These are phyloP conservation scores for Chrysotoxum bicinctum DNA, from an alignment of 2,888 invertebrate species.

Conservation along the genomic window DNA sequence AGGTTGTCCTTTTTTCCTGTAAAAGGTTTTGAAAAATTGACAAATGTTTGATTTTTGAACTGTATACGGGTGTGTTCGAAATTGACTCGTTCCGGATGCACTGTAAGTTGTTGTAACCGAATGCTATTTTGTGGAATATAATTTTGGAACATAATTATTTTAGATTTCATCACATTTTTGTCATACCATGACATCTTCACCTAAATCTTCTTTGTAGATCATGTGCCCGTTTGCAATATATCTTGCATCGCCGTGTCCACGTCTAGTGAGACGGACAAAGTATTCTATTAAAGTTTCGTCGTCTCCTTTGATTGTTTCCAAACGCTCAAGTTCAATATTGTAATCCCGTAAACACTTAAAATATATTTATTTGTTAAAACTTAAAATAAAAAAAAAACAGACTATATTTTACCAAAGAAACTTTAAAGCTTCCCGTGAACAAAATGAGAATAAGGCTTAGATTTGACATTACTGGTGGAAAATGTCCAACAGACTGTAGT, in stretches of 20 bases:
- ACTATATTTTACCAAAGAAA: background rate
- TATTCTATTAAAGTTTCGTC: background rate
- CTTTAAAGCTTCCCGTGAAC: background rate
- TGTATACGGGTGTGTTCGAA: background rate
- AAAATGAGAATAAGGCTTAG: background rate
- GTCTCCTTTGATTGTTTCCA: background rate
- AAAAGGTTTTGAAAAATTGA: background rate
- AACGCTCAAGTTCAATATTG: background rate
- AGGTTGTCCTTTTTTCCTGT: background rate
- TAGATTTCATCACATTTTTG: background rate
- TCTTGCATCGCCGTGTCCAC: background rate
- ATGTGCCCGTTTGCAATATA: background rate
- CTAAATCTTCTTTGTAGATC: background rate
- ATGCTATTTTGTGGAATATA: background rate
- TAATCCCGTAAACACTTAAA: background rate
- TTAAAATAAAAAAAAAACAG: background rate
- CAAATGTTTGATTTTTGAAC: background rate
- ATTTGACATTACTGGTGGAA: background rate
- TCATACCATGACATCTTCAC: background rate
- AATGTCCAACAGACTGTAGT: background rate
- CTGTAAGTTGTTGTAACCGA: background rate
- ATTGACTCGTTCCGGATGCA: background rate
- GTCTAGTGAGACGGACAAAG: background rate
- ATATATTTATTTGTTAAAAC: background rate
- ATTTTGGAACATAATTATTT: background rate